These are phyloP conservation scores for Synergus umbraculus DNA, from an alignment of 2,888 invertebrate genomes.

Conservation along the genomic window DNA sequence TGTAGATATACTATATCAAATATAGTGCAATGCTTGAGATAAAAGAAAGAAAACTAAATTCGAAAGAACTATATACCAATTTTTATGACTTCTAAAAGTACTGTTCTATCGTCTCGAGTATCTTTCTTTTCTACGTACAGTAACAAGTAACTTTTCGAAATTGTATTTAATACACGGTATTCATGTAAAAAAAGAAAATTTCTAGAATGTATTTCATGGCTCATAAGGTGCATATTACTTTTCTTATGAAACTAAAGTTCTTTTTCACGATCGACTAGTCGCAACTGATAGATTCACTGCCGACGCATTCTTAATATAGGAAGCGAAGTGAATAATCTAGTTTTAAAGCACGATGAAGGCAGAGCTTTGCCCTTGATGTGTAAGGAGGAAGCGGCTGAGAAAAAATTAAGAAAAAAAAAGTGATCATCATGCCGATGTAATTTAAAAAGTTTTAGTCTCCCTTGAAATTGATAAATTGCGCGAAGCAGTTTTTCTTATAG, in stretches of 20 bases:
- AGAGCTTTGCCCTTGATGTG: constrained; percentile 31
- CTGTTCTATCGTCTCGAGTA: neutral
- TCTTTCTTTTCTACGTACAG: neutral
- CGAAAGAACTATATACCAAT: neutral
- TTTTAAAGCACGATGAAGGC: constrained; percentile 21
- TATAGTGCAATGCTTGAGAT: neutral
- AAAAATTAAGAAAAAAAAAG: constrained; percentile 56
- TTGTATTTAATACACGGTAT: neutral
- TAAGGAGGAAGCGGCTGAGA: constrained; percentile 43
- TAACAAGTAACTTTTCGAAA: neutral
- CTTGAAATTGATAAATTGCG: constrained; percentile 73
- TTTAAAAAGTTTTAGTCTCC: constrained; percentile 71
- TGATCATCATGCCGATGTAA: constrained; percentile 68
- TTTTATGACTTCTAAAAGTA: neutral
- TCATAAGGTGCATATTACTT: neutral
- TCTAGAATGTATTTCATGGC: neutral
- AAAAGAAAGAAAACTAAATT: neutral
- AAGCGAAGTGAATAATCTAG: constrained; percentile 35
- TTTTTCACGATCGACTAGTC: neutral
- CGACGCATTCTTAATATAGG: neutral
- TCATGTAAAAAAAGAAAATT: neutral
- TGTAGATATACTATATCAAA: neutral
- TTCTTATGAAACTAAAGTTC: neutral
- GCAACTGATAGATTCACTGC: neutral
- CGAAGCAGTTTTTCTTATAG: constrained; percentile 52